Base-by-base conservation (phyloP, 2,113 vertebrate species). In the Picathartes gymnocephalus region DNA sequence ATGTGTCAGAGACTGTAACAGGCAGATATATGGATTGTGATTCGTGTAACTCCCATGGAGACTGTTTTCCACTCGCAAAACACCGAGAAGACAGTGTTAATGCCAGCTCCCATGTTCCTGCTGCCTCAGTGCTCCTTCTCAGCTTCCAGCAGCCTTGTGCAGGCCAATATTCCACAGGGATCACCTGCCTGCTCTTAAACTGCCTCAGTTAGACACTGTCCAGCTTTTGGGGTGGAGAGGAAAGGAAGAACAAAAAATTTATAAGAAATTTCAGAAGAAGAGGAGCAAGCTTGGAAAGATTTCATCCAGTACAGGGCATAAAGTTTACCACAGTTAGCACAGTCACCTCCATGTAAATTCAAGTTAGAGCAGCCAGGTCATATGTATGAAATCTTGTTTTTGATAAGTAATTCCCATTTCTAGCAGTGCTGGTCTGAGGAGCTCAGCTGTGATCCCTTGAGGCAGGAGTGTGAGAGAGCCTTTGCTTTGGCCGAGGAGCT, bases 171-270 rank as follows among this genome's bases (percentile, higher is more conserved):
- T 37, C 45, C 45, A 2, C 2, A 11, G 57, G 37, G n/a, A 30
- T 45, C 4, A 0, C 42, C 17, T 71, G 39, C 35, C 47, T 19
- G 0, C 51, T 28, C 3, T 5, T 19, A 7, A 8, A 1, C 37
- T 1, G 0, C 24, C 19, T 4, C n/a, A 2, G 13, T 21, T 15
- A 15, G 8, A 4, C 13, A 8, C 33, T 51, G 30, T 3, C 54
- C 30, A 3, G 35, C 21, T 42, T 10, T 22, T 13, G 44, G 54
- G 40, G 11, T 37, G 25, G 19, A 33, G 13, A 17, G 5, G 13
- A 44, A 54, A 45, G 25, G 35, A 69, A 44, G n/a, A 50, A 30
- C 15, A 56, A 42, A 73, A 70, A 2, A 8, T 25, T 47, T 21
- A 11, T 27, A 15, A 57, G 35, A 61, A 51, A 57, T 61, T 90